A percentile compares a stretch with the other conserved stretches of the same genome.
These are phyloP conservation scores for Thecophora atra DNA, from an alignment of 2,888 invertebrate species.

Conservation along the genomic window DNA sequence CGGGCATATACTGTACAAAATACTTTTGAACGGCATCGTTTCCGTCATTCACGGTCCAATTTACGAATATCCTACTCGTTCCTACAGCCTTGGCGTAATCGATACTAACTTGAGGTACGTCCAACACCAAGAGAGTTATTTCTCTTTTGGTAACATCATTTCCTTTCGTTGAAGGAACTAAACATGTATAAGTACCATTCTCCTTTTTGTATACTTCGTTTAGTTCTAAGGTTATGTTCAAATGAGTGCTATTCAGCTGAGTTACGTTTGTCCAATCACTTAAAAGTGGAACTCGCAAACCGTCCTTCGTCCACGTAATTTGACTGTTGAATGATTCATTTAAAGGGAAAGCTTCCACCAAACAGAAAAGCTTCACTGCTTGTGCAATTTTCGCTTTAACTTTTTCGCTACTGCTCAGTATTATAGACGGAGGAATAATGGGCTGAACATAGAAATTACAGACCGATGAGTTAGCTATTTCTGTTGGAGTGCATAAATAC, in stretches of 20 bases:
- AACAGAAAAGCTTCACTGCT: conserved; percentile 68
- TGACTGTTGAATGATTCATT: conserved; percentile 57
- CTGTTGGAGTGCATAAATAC: conserved; percentile 69
- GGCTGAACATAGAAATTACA: conserved; percentile 51
- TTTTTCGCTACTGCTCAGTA: conserved; percentile 61
- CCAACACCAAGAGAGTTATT: conserved; percentile 71
- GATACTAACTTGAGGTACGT: conserved; percentile 76
- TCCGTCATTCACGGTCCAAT: conserved; percentile 83
- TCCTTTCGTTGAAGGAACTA: conserved; percentile 62
- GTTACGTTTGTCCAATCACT: conserved; percentile 62
- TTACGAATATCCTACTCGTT: conserved; percentile 78
- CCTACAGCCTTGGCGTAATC: conserved; percentile 80
- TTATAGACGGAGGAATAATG: conserved; percentile 66
- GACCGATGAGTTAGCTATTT: conserved; percentile 58
- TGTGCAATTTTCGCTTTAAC: conserved; percentile 69
- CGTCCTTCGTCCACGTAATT: conserved; percentile 70
- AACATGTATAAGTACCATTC: conserved; percentile 77
- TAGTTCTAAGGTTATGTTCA: conserved; percentile 71
- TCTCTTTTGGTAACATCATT: conserved; percentile 63
- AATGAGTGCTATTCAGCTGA: conserved; percentile 69
- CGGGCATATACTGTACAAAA: conserved; percentile 70
- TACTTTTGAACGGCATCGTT: conserved; percentile 75
- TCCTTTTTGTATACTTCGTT: conserved; percentile 73
- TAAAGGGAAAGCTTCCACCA: conserved; percentile 72
- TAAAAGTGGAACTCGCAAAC: conserved; percentile 57